These are phyloP conservation scores for Leptonema lineaticorne DNA, from an alignment of 1,140 invertebrate genomes.

Conservation along the genomic window DNA sequence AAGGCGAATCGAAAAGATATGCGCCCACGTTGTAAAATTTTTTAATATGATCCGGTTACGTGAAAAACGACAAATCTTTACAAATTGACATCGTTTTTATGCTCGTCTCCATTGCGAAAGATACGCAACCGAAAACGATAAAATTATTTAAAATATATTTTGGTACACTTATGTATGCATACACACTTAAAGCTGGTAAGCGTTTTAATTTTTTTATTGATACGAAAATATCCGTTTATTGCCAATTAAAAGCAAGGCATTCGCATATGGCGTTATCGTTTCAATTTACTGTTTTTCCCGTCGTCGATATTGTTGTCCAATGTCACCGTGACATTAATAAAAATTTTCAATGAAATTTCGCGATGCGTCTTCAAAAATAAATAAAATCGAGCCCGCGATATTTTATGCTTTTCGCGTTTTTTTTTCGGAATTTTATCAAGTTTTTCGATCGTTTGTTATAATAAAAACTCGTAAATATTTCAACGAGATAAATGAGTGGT, in stretches of 20 bases:
- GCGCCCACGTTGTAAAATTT: neutral
- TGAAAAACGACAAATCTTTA: conserved; percentile 15
- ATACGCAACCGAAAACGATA: no score
- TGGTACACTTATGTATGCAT: neutral
- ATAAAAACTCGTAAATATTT: conserved; percentile 2
- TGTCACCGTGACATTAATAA: neutral
- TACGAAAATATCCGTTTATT: neutral
- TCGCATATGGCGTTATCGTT: neutral
- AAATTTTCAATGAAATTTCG: no score
- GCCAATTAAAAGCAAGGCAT: neutral
- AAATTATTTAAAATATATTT: neutral
- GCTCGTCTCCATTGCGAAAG: no score
- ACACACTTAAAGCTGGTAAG: no score
- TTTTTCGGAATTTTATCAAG: neutral
- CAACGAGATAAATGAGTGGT: neutral
- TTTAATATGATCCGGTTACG: conserved; percentile 9
- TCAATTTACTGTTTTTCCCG: neutral
- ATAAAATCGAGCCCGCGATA: no score
- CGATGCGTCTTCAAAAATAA: neutral
- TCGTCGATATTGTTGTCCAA: no score
- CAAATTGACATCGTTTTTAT: conserved; percentile 16
- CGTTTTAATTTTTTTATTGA: no score
- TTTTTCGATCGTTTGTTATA: neutral
- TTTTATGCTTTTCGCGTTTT: neutral
- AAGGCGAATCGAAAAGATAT: neutral